Conservation (phyloP, 1,140 invertebrate genomes). For the Phymastichus coffea region DNA sequence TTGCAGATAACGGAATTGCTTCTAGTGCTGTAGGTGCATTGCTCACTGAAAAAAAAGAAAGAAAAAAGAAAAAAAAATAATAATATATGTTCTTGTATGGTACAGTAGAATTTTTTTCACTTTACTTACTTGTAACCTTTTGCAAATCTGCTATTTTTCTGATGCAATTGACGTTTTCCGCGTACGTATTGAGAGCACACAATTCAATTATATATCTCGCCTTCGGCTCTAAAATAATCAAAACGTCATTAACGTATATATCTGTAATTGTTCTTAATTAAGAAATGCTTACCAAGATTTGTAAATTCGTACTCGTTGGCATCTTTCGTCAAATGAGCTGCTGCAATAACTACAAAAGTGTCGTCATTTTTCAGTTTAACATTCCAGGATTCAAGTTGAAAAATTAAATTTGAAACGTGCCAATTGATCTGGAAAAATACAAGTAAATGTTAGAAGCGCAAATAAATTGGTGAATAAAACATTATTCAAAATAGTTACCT, state of each 20-base stretch:
- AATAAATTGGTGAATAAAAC: too few relatives aligned
- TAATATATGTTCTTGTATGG: neutral
- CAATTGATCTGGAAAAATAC: constrained; percentile 51
- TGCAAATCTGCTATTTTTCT: constrained; percentile 14
- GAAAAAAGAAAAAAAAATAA: neutral
- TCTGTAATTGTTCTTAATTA: neutral
- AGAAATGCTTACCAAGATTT: constrained; percentile 50
- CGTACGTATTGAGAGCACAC: constrained; percentile 37
- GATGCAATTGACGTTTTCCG: constrained; percentile 13
- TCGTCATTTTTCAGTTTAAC: constrained; percentile 54
- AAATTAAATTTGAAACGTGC: constrained; percentile 43
- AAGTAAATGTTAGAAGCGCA: too few relatives aligned
- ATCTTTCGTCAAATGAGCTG: constrained; percentile 48
- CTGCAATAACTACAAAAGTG: constrained; percentile 38
- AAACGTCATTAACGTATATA: neutral
- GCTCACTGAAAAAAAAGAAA: constrained; percentile 28
- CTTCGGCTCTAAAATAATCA: constrained; percentile 39
- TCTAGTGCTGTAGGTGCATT: constrained; percentile 53
- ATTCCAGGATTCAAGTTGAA: constrained; percentile 52
- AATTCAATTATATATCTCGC: constrained; percentile 54
- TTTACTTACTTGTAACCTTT: constrained; percentile 27
- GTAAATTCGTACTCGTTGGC: constrained; percentile 50
- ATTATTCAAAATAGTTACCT: constrained; percentile 45
- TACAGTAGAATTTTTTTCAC: too few relatives aligned
- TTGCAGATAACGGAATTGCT: constrained; percentile 54